Percentiles rank a stretch among this genome's conserved stretches.
phyloP scores from a whole-genome alignment of 2,797 vertebrate species.

The Phyllotis vaccarum region DNA sequence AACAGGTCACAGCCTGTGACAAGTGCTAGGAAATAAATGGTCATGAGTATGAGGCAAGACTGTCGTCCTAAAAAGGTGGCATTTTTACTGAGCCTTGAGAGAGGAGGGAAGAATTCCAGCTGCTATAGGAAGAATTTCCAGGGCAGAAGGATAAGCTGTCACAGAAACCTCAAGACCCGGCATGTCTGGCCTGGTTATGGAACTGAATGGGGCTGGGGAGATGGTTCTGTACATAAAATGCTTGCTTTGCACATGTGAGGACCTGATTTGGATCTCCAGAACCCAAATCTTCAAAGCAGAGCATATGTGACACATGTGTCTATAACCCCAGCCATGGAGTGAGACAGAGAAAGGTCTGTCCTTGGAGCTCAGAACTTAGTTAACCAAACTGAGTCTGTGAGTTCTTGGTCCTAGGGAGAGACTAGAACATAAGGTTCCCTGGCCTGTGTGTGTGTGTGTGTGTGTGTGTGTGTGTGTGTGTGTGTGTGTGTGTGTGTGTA shows the following conservation, averaged over 20 bases:
- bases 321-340: neutral
- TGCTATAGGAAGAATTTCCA: neutral
- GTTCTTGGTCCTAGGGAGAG: neutral
- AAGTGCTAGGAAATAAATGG: neutral
- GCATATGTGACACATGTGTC: fast-evolving
- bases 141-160: neutral
- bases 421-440: neutral
- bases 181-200: neutral
- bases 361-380: neutral
- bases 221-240: no score
- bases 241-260: neutral
- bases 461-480: no score
- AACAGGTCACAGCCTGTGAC: fast-evolving
- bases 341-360: neutral
- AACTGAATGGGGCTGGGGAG: neutral
- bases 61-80: neutral
- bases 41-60: fast-evolving
- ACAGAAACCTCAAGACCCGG: neutral
- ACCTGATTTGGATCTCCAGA: neutral
- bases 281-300: neutral
- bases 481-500: neutral
- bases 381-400: neutral
- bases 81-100: neutral
- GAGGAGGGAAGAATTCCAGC: neutral
- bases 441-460: neutral